These are phyloP conservation scores for Drosophila maculinotata DNA, from an alignment of 2,888 invertebrate species.

Conservation along the genomic window DNA sequence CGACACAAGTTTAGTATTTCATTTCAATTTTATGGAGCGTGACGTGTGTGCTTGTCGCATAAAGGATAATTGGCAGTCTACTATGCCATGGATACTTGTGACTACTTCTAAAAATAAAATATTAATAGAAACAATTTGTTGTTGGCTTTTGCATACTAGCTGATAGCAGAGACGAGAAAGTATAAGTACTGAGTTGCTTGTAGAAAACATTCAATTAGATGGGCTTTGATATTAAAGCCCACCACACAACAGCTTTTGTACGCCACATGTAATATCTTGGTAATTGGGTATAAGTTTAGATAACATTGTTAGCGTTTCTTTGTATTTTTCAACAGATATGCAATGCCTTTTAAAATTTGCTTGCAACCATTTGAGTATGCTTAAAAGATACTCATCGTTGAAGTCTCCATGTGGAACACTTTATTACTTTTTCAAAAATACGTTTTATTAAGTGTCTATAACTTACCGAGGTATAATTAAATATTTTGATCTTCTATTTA, in stretches of 20 bases:
- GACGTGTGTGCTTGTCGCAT: constrained; percentile 56
- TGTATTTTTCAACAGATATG: constrained; percentile 4
- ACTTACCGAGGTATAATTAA: too few species aligned
- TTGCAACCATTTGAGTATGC: background rate
- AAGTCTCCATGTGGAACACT: too few species aligned
- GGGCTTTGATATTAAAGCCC: too few species aligned
- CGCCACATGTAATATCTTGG: too few species aligned
- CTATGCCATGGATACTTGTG: constrained; percentile 32
- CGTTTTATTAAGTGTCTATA: too few species aligned
- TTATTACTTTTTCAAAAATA: too few species aligned
- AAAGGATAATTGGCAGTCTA: constrained; percentile 69
- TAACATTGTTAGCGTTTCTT: constrained; percentile 4
- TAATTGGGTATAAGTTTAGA: too few species aligned
- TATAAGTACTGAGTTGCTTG: too few species aligned
- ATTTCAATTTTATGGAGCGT: constrained; percentile 78
- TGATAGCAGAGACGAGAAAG: constrained; percentile 16
- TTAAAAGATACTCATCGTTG: too few species aligned
- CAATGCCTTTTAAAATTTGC: constrained; percentile 2
- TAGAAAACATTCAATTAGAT: too few species aligned
- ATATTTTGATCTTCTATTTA: too few species aligned
- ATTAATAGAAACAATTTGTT: constrained; percentile 12
- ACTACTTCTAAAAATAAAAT: constrained; percentile 28
- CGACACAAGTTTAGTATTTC: constrained; percentile 73
- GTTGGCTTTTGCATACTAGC: background rate
- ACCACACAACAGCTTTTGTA: too few species aligned